phyloP scores from a whole-genome alignment of 2,888 invertebrate genomes.

The Terebella lapidaria region DNA sequence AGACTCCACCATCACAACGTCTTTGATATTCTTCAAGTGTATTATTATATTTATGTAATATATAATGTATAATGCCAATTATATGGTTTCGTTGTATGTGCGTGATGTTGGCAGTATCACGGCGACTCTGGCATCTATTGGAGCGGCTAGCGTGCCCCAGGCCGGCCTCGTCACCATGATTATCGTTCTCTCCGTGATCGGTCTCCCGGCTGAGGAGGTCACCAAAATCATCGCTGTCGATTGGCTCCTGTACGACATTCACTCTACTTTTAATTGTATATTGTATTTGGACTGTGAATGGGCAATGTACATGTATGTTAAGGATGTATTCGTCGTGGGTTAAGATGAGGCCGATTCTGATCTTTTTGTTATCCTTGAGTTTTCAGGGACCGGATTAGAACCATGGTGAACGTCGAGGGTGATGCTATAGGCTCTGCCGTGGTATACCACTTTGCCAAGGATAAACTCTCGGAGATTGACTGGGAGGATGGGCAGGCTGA shows the following conservation, averaged over 20 bases:
- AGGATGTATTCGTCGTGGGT: too few species aligned
- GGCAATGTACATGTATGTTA: too few species aligned
- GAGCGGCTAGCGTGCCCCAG: slow-evolving; percentile 95
- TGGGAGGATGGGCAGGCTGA: not conserved
- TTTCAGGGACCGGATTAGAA: not conserved
- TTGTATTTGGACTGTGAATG: too few species aligned
- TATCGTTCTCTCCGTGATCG: slow-evolving; percentile 52
- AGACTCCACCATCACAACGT: too few species aligned
- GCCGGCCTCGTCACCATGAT: slow-evolving; percentile 87
- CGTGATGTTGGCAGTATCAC: slow-evolving; percentile 71
- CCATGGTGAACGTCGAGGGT: slow-evolving; percentile 1
- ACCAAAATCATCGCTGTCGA: slow-evolving; percentile 53
- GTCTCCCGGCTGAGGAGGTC: slow-evolving; percentile 52
- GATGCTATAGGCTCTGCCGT: not conserved
- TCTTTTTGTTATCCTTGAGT: not conserved
- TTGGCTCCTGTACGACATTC: slow-evolving; percentile 50
- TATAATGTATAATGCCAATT: too few species aligned
- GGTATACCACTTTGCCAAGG: not conserved
- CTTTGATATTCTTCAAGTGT: too few species aligned
- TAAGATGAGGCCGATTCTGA: too few species aligned
- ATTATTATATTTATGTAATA: too few species aligned
- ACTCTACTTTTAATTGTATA: too few species aligned
- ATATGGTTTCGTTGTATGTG: too few species aligned
- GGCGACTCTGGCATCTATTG: slow-evolving; percentile 91
- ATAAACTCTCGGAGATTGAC: not conserved